phyloP scores from a whole-genome alignment of 2,113 vertebrate genomes.

The Fulmarus glacialis region DNA sequence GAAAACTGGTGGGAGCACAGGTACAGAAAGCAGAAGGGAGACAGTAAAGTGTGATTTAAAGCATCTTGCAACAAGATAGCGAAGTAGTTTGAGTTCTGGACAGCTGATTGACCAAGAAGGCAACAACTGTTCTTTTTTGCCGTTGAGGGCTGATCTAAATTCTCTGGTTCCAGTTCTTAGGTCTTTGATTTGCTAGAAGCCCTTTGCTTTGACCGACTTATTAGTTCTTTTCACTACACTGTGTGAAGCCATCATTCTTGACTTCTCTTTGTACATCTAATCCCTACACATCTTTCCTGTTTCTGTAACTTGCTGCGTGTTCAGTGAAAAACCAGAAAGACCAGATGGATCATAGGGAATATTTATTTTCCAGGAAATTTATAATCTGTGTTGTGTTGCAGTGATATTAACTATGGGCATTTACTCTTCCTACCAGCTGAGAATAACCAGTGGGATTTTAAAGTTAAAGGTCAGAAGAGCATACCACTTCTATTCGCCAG shows the following conservation, averaged over 20 bases:
- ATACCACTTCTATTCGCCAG: neutral
- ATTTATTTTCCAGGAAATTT: slow-evolving; percentile 3
- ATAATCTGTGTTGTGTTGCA: neutral
- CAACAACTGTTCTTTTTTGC: neutral
- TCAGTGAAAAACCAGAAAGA: neutral
- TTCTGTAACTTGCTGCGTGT: slow-evolving; percentile 7
- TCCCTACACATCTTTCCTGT: neutral
- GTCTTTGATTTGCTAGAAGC: slow-evolving; percentile 19
- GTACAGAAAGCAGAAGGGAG: neutral
- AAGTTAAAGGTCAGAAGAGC: neutral
- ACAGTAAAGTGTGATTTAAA: neutral
- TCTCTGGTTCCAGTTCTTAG: neutral
- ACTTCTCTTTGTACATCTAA: neutral
- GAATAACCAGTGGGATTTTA: neutral
- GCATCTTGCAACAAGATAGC: neutral
- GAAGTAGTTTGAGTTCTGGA: neutral
- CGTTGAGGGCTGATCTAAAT: neutral
- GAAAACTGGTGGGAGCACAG: neutral
- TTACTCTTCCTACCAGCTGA: neutral
- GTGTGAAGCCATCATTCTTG: neutral
- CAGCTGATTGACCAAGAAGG: neutral
- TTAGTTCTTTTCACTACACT: neutral
- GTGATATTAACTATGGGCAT: neutral
- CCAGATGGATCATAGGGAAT: neutral
- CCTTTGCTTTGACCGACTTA: neutral